These are phyloP conservation scores for Coracias cyanogaster DNA, from an alignment of 2,797 vertebrate species.

Conservation along the genomic window DNA sequence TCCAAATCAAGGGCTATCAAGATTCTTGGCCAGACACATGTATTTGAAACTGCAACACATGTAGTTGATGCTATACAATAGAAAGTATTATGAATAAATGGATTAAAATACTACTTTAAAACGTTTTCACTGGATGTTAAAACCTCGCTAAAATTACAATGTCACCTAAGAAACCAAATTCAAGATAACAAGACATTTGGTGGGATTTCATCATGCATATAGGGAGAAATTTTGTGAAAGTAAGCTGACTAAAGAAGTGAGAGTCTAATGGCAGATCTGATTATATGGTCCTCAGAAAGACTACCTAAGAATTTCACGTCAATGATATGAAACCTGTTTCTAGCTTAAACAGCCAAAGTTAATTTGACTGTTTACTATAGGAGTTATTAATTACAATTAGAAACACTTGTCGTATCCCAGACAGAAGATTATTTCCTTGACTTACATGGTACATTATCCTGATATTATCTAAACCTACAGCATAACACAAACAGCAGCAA, in stretches of 20 bases:
- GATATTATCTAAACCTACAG: constrained; percentile 11
- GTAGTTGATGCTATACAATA: accelerated
- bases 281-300: not conserved
- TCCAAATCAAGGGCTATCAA: not conserved
- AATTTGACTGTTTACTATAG: constrained; percentile 37
- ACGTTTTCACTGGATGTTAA: not conserved
- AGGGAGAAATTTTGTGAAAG: not conserved
- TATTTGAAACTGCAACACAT: not conserved
- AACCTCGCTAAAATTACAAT: not conserved
- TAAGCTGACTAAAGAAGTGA: not conserved
- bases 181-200: not conserved
- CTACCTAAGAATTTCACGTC: not conserved
- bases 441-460: constrained; percentile 20
- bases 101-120: not conserved
- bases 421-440: constrained; percentile 70
- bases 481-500: constrained; percentile 8
- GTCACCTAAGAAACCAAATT: not conserved
- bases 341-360: constrained; percentile 48
- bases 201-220: not conserved
- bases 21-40: accelerated
- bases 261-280: not conserved
- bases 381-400: constrained; percentile 72
- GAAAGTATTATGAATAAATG: not conserved
- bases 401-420: constrained; percentile 55
- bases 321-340: not conserved